Base-by-base conservation (phyloP, 2,888 invertebrate genomes). In the Margaritifera margaritifera region DNA sequence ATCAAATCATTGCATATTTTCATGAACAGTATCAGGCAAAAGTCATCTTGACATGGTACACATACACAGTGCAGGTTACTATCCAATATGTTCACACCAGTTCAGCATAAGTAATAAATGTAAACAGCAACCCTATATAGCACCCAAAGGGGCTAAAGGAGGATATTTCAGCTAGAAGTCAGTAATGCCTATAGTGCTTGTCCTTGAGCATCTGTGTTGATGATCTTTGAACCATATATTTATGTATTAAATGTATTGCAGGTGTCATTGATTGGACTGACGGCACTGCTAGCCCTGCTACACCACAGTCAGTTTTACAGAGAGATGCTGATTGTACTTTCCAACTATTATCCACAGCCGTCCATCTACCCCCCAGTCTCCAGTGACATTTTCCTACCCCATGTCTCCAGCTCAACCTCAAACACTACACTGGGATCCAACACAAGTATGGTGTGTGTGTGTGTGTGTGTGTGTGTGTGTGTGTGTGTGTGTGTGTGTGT, bases 271-370 rank as follows among this genome's bases (percentile, higher is more conserved):
- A 80, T 84, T n/a, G 88, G 89, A 15, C 74, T 87, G n/a, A 75
- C 85, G 15, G 88, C 89, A 5, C 75, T 89, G 60, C 74, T 84
- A 66, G 86, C 86, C 0, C 75, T 89, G 57, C 74, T 89, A 6
- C 85, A 87, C 62, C 87, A 88, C 77, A 86, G 85, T 60, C 83
- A 87, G 69, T 87, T 88, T 75, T 88, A 87, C 75, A 76, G 80
- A 53, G 83, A 85, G 74, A 80, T 88, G 79, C 65, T 77, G 20
- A 75, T 79, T 50, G 75, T 87, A 62, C 61, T 88, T 64, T 75
- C 82, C 20, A 84, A 82, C 69, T 85, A 85, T 72, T 87, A 84
- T 72, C 80, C 85, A 19, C 83, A 87, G 64, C 83, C 86, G 2
- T 74, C 82, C 18, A 83, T 89, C 54, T 84, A 87, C 64, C 84